Conservation (phyloP, 2,888 invertebrate species). For the Microctonus aethiopoides region DNA sequence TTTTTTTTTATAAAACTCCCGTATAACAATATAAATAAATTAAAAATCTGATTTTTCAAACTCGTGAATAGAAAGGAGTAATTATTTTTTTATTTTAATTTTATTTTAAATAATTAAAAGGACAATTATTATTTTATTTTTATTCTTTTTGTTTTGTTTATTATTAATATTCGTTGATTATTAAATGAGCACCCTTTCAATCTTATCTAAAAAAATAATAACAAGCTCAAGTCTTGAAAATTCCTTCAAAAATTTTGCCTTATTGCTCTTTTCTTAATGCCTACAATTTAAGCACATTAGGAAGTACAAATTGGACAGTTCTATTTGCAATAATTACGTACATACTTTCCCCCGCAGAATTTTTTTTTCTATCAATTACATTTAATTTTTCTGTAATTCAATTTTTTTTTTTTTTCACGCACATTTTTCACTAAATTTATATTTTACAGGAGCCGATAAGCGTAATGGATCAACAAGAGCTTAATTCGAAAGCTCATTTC, state of each 20-base stretch:
- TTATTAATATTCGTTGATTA: background rate
- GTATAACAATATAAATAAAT: background rate
- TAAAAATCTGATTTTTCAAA: slow-evolving; percentile 5
- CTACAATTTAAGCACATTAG: slow-evolving; percentile 28
- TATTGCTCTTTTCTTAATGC: slow-evolving; percentile 18
- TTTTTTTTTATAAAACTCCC: background rate
- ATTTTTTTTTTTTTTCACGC: background rate
- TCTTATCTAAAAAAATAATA: slow-evolving; percentile 39
- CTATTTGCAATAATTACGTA: slow-evolving; percentile 25
- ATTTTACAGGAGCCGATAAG: slow-evolving; percentile 30
- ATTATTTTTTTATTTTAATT: no score
- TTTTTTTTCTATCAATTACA: slow-evolving; percentile 3
- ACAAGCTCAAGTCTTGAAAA: slow-evolving; percentile 38
- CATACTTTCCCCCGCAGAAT: slow-evolving; percentile 17
- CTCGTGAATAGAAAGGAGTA: background rate
- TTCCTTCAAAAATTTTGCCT: slow-evolving; percentile 20
- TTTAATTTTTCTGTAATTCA: slow-evolving; percentile 13
- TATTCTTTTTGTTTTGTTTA: background rate
- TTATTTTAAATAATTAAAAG: no score
- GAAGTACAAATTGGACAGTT: slow-evolving; percentile 30
- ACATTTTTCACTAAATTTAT: slow-evolving; percentile 22
- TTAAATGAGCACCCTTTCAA: slow-evolving; percentile 42
- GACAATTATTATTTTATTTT: slow-evolving; percentile 16
- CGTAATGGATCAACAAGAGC: slow-evolving; percentile 27
- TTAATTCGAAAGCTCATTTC: background rate